A percentile compares a stretch with the other conserved stretches of the same genome.
These are phyloP conservation scores for Scomber colias DNA, from an alignment of 2,113 vertebrate genomes.

Conservation along the genomic window DNA sequence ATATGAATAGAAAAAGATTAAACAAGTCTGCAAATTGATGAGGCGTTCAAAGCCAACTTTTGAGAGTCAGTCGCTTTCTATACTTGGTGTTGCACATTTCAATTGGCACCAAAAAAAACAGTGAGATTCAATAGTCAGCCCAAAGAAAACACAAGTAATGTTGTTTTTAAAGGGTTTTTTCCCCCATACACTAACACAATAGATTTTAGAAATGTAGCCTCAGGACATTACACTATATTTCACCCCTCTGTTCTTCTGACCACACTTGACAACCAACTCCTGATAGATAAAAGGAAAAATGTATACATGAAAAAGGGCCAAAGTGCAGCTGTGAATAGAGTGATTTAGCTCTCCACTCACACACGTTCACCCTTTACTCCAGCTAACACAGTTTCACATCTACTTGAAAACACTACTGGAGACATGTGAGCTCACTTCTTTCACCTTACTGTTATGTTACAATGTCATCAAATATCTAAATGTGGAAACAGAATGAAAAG, in stretches of 20 bases:
- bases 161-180: no score
- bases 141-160: no score
- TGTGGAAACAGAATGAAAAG: background rate
- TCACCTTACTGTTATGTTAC: conserved; percentile 1
- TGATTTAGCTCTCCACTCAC: conserved; percentile 32
- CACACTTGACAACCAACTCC: background rate
- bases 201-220: background rate
- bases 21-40: background rate
- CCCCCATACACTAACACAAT: background rate
- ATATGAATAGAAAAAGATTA: background rate
- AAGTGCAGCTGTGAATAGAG: conserved; percentile 43
- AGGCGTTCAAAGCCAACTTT: no score
- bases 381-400: conserved; percentile 49
- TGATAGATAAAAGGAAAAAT: background rate
- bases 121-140: no score
- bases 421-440: conserved; percentile 38
- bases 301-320: background rate
- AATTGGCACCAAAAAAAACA: no score
- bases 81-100: no score
- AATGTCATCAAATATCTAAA: conserved; percentile 46
- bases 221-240: background rate
- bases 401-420: conserved; percentile 17
- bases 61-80: no score
- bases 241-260: background rate
- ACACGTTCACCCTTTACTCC: conserved; percentile 27